phyloP scores from a whole-genome alignment of 2,888 invertebrate species.

The Parthenolecanium corni region DNA sequence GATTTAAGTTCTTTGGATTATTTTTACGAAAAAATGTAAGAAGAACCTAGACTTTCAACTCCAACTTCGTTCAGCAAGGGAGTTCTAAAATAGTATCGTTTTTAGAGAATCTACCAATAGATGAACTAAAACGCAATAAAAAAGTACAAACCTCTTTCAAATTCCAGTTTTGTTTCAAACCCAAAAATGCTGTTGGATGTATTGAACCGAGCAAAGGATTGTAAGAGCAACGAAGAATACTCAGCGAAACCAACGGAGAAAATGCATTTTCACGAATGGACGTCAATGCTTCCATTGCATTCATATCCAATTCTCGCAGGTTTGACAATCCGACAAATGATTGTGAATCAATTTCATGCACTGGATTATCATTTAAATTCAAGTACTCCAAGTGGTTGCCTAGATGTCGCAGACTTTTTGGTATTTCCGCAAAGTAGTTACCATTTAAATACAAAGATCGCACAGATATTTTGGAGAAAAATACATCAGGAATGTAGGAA shows the following conservation, averaged over 20 bases:
- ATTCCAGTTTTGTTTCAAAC: neutral
- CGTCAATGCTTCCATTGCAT: constrained; percentile 21
- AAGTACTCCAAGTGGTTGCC: constrained; percentile 9
- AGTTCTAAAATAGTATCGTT: too few relatives aligned
- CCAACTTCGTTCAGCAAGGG: too few relatives aligned
- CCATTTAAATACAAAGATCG: constrained; percentile 25
- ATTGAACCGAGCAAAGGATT: constrained; percentile 19
- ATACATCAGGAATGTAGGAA: constrained; percentile 5
- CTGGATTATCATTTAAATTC: constrained; percentile 29
- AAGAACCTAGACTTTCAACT: too few relatives aligned
- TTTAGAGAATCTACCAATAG: too few relatives aligned
- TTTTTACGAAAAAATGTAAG: too few relatives aligned
- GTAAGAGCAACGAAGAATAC: constrained; percentile 8
- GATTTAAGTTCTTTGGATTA: too few relatives aligned
- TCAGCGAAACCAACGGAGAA: constrained; percentile 19
- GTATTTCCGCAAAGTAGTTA: constrained; percentile 21
- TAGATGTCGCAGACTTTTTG: constrained; percentile 8
- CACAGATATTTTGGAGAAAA: constrained; percentile 10
- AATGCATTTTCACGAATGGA: constrained; percentile 19
- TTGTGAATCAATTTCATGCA: constrained; percentile 7
- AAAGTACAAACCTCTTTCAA: neutral
- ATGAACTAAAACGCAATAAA: too few relatives aligned
- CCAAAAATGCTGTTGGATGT: constrained; percentile 20
- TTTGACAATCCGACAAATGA: constrained; percentile 22
- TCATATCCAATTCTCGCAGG: constrained; percentile 21